Evolutionary conservation across 2,113 vertebrate genomes (phyloP).

Genomic region (Onychostruthus taczanowskii): DNA sequence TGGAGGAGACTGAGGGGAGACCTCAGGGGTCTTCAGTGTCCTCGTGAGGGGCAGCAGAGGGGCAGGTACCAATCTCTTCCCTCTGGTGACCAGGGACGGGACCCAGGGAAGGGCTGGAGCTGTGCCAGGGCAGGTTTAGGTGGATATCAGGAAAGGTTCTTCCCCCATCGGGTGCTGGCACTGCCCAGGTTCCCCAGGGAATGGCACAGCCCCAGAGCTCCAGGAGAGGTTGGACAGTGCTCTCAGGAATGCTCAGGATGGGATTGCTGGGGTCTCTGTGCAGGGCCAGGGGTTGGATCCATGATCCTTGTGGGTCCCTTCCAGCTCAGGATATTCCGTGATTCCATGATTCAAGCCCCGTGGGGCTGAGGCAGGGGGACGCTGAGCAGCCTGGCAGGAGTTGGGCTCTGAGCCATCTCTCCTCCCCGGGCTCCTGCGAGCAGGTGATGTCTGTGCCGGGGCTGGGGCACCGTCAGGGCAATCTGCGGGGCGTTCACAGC

Average conservation of each 20-base stretch:
- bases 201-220: background rate
- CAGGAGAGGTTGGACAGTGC: rapidly evolving
- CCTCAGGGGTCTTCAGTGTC: rapidly evolving
- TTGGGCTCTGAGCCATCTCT: background rate
- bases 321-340: background rate
- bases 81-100: background rate
- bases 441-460: background rate
- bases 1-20: background rate
- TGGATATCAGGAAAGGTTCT: background rate
- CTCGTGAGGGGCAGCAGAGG: background rate
- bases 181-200: background rate
- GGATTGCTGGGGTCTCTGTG: background rate
- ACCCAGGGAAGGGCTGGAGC: background rate
- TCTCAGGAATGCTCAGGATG: rapidly evolving
- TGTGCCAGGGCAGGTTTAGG: background rate
- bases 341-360: background rate
- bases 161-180: background rate
- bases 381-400: background rate
- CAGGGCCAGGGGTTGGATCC: background rate
- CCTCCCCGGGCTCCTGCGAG: background rate
- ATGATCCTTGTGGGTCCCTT: background rate
- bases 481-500: background rate
- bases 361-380: background rate
- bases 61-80: background rate
- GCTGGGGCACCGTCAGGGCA: background rate